A percentile compares a stretch with the other conserved stretches of the same genome.
phyloP scores from a whole-genome alignment of 2,797 vertebrate genomes.

The Enteromius fasciolatus region DNA sequence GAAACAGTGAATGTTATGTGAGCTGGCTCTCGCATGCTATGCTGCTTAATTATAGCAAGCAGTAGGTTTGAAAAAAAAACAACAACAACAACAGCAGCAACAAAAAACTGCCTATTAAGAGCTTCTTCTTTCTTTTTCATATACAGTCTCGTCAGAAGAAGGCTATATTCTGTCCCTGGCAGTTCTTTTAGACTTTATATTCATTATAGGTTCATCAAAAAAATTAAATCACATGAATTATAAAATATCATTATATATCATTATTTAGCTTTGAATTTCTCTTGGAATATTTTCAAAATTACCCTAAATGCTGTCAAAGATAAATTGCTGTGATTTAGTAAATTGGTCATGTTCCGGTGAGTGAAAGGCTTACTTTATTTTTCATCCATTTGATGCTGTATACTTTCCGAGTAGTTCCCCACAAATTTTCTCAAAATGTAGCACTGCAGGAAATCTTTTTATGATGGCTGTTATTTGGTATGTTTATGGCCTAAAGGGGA shows the following conservation, averaged over 20 bases:
- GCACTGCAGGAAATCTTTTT: background rate
- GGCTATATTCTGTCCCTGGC: background rate
- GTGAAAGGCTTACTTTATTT: background rate
- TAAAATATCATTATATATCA: background rate
- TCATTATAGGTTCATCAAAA: conserved; percentile 53
- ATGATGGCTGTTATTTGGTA: background rate
- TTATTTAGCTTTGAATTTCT: conserved; percentile 59
- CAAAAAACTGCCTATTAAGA: background rate
- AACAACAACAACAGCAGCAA: no score
- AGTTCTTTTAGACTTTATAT: conserved; percentile 51
- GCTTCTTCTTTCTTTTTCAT: background rate
- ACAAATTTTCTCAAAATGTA: background rate
- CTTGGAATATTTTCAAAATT: conserved; percentile 48
- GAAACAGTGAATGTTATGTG: background rate
- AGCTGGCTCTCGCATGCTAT: background rate
- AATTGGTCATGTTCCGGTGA: background rate
- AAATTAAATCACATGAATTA: background rate
- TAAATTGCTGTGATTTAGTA: background rate
- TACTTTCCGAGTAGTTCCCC: background rate
- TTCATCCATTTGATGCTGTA: background rate
- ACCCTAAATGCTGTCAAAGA: background rate
- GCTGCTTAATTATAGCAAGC: background rate
- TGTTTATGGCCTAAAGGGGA: background rate
- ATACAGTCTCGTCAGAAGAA: background rate
- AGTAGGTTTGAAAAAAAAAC: background rate